Base-by-base conservation (phyloP, 2,888 invertebrate species). In the Metellina segmentata region DNA sequence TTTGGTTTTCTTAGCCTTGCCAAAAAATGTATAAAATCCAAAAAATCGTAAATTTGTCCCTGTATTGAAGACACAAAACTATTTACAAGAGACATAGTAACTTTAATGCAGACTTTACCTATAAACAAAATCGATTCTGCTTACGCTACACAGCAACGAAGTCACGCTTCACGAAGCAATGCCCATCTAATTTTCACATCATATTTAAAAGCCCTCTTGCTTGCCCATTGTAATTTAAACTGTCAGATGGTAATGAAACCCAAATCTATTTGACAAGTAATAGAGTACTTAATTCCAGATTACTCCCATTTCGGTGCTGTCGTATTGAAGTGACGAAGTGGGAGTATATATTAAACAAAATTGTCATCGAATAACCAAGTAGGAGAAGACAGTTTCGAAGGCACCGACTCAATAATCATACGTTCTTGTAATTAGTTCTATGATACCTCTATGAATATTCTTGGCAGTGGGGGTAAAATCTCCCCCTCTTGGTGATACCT, bases 231-330 rank as follows among this genome's bases (percentile, higher is more conserved):
- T 82, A 72, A 82, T 82, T 82, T n/a, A 71, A 72, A 19, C 48
- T 82, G 82, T 71, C 82, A 48, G 6, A 70, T 13, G 51, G 11
- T 82, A 82, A 82, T 82, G 82, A 82, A 82, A 71, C 49, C 19
- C 71, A 70, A 51, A 82, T 72, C 82, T 72, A 7, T 82, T 82
- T 72, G 82, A 82, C 82, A 82, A 72, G 82, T 82, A 19, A 13
- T 20, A 52, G 16, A 51, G 51, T 72, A 51, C 52, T 82, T 72
- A 72, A 82, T 51, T 82, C 82, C 72, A 13, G 7, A 13, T 11
- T 72, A 13, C n/a, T n/a, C 20, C n/a, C 34, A 16, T 72, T 34
- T 4, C 34, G 4, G 34, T 2, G 52, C 69, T 81, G 69, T n/a
- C 11, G 34, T 16, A 13, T 34, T 69, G 51, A 72, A 72, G 11